Evolutionary conservation across 2,113 vertebrate species (phyloP).

Genomic region (Rhabdomys dilectus): DNA sequence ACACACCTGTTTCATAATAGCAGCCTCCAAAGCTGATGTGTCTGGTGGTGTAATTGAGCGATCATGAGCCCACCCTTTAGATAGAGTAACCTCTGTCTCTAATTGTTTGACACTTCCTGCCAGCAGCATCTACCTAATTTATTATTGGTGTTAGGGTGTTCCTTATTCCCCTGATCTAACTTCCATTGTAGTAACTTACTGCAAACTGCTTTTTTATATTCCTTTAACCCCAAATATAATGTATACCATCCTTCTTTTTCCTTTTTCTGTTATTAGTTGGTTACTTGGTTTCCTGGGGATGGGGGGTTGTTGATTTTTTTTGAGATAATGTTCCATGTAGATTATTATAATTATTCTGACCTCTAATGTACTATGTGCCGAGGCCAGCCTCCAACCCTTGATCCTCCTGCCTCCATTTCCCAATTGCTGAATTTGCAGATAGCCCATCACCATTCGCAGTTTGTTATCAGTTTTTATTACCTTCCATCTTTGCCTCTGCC

Average conservation of each 20-base stretch:
- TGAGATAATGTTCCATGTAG: background rate
- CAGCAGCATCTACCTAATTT: background rate
- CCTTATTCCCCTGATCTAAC: conserved; percentile 30
- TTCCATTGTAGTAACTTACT: background rate
- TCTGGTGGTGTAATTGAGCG: background rate
- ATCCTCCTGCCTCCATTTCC: background rate
- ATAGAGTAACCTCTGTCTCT: background rate
- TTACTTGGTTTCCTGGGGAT: background rate
- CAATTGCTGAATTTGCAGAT: background rate
- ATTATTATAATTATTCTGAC: background rate
- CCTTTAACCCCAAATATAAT: background rate
- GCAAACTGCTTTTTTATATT: background rate
- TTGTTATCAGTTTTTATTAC: background rate
- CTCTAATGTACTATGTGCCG: background rate
- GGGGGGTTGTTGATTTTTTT: background rate
- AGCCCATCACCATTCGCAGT: background rate
- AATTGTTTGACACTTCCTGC: background rate
- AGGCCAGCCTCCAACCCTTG: background rate
- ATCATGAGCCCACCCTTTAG: background rate
- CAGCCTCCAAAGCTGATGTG: background rate
- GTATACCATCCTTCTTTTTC: background rate
- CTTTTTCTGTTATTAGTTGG: background rate
- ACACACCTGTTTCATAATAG: background rate
- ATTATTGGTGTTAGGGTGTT: background rate
- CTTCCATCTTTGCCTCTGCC: background rate